Conservation (phyloP, 2,113 vertebrate genomes). For the Hippolais icterina region DNA sequence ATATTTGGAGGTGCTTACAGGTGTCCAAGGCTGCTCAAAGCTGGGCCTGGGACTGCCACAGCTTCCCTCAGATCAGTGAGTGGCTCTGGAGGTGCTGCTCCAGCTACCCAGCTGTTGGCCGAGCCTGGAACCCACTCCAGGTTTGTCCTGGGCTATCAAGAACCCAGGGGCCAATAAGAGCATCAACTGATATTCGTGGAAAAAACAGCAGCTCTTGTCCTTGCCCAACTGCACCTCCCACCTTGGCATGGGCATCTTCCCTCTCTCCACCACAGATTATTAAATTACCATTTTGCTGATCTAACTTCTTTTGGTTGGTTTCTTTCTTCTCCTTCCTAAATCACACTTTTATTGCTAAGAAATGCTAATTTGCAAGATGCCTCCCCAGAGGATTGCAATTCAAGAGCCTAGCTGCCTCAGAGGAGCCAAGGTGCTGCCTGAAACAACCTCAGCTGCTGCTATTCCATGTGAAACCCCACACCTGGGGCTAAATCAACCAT, state of each 20-base stretch:
- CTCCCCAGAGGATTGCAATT: neutral
- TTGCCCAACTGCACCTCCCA: neutral
- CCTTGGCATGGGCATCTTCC: neutral
- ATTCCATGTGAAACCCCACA: neutral
- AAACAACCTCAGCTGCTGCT: neutral
- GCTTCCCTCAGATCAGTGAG: neutral
- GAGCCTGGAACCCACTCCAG: neutral
- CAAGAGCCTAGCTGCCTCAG: neutral
- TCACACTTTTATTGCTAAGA: slow-evolving; percentile 10
- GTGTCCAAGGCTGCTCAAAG: neutral
- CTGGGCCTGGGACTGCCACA: neutral
- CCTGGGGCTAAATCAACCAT: neutral
- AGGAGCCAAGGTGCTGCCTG: neutral
- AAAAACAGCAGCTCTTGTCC: neutral
- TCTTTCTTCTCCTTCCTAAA: neutral
- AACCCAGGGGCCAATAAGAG: neutral
- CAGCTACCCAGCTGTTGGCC: neutral
- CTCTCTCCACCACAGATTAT: neutral
- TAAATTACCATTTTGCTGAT: slow-evolving; percentile 19
- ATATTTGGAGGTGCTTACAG: neutral
- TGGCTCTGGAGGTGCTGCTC: neutral
- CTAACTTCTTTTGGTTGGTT: neutral
- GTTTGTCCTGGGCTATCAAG: neutral
- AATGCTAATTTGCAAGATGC: neutral
- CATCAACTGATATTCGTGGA: neutral